Evolutionary conservation across 2,113 vertebrate genomes (phyloP).

Genomic region (Canis aureus): DNA sequence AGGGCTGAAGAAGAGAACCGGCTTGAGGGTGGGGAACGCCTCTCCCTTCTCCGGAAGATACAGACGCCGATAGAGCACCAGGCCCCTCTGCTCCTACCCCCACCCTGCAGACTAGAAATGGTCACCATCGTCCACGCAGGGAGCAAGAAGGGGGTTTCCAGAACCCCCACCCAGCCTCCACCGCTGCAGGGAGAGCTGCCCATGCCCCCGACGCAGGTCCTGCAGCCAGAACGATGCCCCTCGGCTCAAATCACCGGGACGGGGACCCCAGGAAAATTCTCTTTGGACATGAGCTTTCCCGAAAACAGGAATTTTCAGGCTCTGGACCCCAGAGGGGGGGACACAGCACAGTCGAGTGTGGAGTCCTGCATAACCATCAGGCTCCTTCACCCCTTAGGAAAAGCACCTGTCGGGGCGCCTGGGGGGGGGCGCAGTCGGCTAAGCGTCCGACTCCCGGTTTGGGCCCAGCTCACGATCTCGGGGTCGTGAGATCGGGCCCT

Average conservation of each 20-base stretch:
- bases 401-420: neutral
- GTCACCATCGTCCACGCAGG: fast-evolving
- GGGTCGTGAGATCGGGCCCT: neutral
- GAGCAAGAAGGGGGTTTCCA: too few relatives aligned
- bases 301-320: fast-evolving
- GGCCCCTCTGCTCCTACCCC: fast-evolving
- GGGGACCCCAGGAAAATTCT: neutral
- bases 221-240: fast-evolving
- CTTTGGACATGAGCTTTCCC: neutral
- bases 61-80: fast-evolving
- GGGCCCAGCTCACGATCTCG: neutral
- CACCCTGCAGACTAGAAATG: fast-evolving
- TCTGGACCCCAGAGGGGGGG: neutral
- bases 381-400: neutral
- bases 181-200: fast-evolving
- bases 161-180: neutral
- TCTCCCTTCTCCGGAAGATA: neutral
- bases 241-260: neutral
- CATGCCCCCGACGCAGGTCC: fast-evolving
- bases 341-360: fast-evolving
- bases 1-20: neutral
- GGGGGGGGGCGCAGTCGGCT: neutral
- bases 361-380: fast-evolving
- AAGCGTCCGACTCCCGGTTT: neutral
- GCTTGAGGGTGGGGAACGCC: fast-evolving